Conservation (phyloP, 2,797 vertebrate genomes). For the Channallabes apus region DNA sequence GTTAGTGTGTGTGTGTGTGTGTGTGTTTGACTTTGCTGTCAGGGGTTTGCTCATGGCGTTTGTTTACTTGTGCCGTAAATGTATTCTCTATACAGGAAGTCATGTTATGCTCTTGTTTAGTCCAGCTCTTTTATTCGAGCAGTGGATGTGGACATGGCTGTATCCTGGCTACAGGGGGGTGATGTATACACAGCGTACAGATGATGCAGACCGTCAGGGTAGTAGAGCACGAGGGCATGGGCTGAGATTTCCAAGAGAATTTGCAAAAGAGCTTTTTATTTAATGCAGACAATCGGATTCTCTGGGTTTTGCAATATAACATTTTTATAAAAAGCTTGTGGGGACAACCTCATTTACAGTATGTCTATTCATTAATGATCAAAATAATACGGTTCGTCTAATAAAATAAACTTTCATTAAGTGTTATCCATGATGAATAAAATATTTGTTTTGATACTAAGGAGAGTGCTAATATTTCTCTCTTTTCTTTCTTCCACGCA, state of each 20-base stretch:
- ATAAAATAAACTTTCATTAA: background rate
- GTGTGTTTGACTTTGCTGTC: slow-evolving; percentile 49
- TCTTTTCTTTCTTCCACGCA: slow-evolving; percentile 36
- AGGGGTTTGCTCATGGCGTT: slow-evolving; percentile 50
- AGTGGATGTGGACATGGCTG: slow-evolving; percentile 19
- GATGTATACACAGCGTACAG: slow-evolving; percentile 10
- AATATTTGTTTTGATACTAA: background rate
- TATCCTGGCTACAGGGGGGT: slow-evolving; percentile 38
- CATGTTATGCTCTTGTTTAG: slow-evolving; percentile 34
- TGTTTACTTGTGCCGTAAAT: slow-evolving; percentile 39
- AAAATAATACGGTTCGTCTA: background rate
- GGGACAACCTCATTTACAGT: background rate
- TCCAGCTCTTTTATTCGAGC: slow-evolving; percentile 20
- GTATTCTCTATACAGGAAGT: slow-evolving; percentile 48
- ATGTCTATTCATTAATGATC: background rate
- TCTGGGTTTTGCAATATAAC: background rate
- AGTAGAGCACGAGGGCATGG: slow-evolving; percentile 27
- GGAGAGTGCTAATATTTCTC: background rate
- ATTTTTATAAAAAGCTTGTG: background rate
- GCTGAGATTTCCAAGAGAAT: slow-evolving; percentile 10
- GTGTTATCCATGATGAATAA: background rate
- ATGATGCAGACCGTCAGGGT: slow-evolving; percentile 24
- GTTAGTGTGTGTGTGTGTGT: slow-evolving; percentile 38
- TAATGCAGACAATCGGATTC: background rate
- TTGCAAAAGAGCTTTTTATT: background rate